These are phyloP conservation scores for Helicoverpa armigera DNA, from an alignment of 1,140 invertebrate species.

Conservation along the genomic window DNA sequence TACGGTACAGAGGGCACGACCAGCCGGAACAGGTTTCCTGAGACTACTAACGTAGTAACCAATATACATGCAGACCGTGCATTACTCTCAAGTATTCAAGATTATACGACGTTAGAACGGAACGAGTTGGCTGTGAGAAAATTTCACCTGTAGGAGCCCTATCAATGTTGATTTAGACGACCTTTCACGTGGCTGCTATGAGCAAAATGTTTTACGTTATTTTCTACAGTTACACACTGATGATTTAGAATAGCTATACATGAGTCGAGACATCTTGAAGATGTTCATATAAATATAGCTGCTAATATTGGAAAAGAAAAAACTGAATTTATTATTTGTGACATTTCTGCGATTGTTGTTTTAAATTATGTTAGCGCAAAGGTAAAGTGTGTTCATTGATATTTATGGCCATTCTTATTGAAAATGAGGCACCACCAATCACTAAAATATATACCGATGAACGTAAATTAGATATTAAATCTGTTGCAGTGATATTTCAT, in stretches of 20 bases:
- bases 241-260: background rate
- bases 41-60: conserved; percentile 80
- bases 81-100: conserved; percentile 74
- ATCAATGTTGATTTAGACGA: conserved; percentile 65
- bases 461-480: conserved; percentile 43
- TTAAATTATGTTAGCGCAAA: background rate
- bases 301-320: too few species aligned
- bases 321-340: background rate
- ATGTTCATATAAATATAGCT: background rate
- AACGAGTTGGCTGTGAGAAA: conserved; percentile 75
- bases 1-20: conserved; percentile 78
- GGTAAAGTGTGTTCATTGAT: background rate
- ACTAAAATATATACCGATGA: conserved; percentile 13
- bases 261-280: background rate
- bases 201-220: conserved; percentile 34
- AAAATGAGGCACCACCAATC: background rate
- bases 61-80: conserved; percentile 80
- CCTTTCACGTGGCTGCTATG: conserved; percentile 41
- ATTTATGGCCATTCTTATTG: background rate
- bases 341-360: background rate
- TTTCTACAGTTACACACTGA: background rate
- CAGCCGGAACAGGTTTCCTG: conserved; percentile 78
- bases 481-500: conserved; percentile 51
- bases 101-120: conserved; percentile 67
- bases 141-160: conserved; percentile 77